phyloP scores from a whole-genome alignment of 2,797 vertebrate genomes.

The Hyperoplus immaculatus region DNA sequence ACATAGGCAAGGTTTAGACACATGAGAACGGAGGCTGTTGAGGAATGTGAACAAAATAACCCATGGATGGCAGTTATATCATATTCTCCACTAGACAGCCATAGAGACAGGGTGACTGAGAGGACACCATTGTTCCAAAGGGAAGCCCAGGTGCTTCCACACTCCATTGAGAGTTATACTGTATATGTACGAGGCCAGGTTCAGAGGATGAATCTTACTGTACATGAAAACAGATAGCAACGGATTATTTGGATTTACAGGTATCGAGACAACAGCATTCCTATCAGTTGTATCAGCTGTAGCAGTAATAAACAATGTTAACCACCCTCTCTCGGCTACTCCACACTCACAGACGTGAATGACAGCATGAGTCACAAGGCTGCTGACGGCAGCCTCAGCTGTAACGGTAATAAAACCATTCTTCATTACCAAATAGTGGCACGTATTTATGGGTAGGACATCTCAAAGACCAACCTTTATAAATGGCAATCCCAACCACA shows the following conservation, averaged over 20 bases:
- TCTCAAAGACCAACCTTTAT: constrained; percentile 50
- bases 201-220: constrained; percentile 7
- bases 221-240: not conserved
- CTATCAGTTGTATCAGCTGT: not conserved
- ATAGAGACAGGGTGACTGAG: constrained; percentile 45
- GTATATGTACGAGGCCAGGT: constrained; percentile 15
- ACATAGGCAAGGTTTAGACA: not conserved
- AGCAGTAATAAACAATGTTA: not conserved
- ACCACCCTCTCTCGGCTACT: constrained; percentile 39
- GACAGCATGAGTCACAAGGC: constrained; percentile 43
- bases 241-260: not conserved
- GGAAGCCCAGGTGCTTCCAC: constrained; percentile 79
- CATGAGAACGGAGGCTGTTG: constrained; percentile 36
- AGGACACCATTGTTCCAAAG: constrained; percentile 69
- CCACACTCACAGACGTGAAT: constrained; percentile 27
- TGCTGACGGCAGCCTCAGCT: constrained; percentile 50
- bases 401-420: constrained; percentile 43
- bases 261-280: not conserved
- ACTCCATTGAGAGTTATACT: not conserved
- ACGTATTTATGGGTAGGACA: constrained; percentile 35
- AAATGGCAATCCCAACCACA: constrained; percentile 46
- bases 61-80: constrained; percentile 42
- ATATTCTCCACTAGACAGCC: constrained; percentile 14
- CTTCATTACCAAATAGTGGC: constrained; percentile 41
- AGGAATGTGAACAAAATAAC: constrained; percentile 64